phyloP scores from a whole-genome alignment of 2,888 invertebrate genomes.

The Ochropacha duplaris region DNA sequence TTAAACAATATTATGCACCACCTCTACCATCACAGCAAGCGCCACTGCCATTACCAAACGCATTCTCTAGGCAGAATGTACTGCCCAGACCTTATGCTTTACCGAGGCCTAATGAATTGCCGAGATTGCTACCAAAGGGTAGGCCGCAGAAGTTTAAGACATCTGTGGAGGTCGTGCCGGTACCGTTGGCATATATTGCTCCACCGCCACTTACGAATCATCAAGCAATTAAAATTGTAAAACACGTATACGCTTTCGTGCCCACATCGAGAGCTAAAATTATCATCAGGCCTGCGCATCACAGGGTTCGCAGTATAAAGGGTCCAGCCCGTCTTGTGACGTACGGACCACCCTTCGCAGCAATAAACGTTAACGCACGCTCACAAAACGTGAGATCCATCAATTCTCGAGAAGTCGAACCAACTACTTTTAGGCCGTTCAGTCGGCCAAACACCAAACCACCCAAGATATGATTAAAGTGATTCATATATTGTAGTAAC shows the following conservation, averaged over 20 bases:
- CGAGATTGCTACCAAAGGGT: slow-evolving; percentile 13
- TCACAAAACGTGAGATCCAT: slow-evolving; percentile 41
- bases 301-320: slow-evolving; percentile 44
- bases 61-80: slow-evolving; percentile 19
- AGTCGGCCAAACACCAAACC: slow-evolving; percentile 54
- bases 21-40: slow-evolving; percentile 22
- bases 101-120: slow-evolving; percentile 11
- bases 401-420: slow-evolving; percentile 54
- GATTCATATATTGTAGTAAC: slow-evolving; percentile 24
- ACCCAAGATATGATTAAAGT: slow-evolving; percentile 48
- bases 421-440: slow-evolving; percentile 61
- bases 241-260: slow-evolving; percentile 61
- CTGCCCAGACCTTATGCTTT: slow-evolving; percentile 19
- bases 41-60: slow-evolving; percentile 14
- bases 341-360: slow-evolving; percentile 37
- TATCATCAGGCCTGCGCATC: slow-evolving; percentile 54
- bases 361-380: slow-evolving; percentile 28
- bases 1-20: slow-evolving; percentile 50
- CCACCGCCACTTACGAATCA: slow-evolving; percentile 59
- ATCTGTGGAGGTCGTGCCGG: slow-evolving; percentile 68
- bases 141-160: slow-evolving; percentile 66
- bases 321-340: slow-evolving; percentile 39
- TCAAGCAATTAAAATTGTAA: slow-evolving; percentile 50
- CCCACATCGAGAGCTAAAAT: slow-evolving; percentile 58
- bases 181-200: slow-evolving; percentile 69